Base-by-base conservation (phyloP, 2,888 invertebrate species). In the Melanotus villosus region DNA sequence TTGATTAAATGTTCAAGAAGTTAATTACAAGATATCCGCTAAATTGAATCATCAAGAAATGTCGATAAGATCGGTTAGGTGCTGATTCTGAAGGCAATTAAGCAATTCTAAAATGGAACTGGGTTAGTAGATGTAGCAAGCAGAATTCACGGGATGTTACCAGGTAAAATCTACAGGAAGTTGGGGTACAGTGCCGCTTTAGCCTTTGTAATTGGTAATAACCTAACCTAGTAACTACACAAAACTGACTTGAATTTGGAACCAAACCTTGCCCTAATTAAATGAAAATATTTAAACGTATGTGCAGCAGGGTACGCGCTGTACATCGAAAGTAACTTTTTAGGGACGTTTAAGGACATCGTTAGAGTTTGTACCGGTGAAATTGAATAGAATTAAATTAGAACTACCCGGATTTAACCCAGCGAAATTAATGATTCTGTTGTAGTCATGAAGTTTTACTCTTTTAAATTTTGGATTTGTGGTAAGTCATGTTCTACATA, bases 21-120 rank as follows among this genome's bases (percentile, higher is more conserved):
- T 56, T 56, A 56, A 56, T 36, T 38, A 12, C 21, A 21, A 21
- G 56, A 38, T 56, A 56, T 56, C 56, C 56, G 56, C 36, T 56
- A 38, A 56, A 56, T 56, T 56, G 56, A 56, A 18, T 56, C 56
- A 38, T 56, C 56, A 56, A 38, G 32, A 52, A 52, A 52, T 30
- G 52, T 52, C 38, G 56, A 56, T 56, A 56, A 38, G 36, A 56
- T 38, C 56, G 3, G 36, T 21, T 36, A 56, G 56, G 38, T 56
- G 56, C 56, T 56, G 56, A 56, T 56, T 56, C 36, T 36, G 56
- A 38, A 18, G 23, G 56, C 56, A 56, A 56, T 56, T 56, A 56
- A 21, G 56, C 16, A 23, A 21, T 38, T 56, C 38, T 38, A 23
- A 38, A 38, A 21, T 36, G 9, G 23, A 38, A 56, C 12, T 4